These are phyloP conservation scores for Chrysopilus asiliformis DNA, from an alignment of 2,888 invertebrate species.

Conservation along the genomic window DNA sequence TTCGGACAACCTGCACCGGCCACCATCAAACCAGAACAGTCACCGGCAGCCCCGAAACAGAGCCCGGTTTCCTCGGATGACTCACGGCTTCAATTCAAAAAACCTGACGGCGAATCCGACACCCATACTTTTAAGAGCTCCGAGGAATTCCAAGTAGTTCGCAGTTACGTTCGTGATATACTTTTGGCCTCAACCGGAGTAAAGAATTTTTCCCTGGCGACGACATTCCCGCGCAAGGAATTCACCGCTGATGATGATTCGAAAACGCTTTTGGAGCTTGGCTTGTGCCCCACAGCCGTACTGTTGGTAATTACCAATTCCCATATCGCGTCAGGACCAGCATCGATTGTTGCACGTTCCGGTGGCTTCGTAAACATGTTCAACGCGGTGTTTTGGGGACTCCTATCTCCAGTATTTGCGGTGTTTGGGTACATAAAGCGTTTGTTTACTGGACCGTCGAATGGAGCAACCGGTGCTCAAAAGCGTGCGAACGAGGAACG, in stretches of 20 bases:
- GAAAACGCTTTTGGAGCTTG: slow-evolving; percentile 69
- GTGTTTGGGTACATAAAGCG: slow-evolving; percentile 25
- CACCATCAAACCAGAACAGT: slow-evolving; percentile 10
- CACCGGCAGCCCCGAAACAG: slow-evolving; percentile 12
- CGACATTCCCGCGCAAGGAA: slow-evolving; percentile 78
- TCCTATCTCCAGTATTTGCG: slow-evolving; percentile 28
- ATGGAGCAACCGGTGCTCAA: slow-evolving; percentile 17
- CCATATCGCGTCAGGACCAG: slow-evolving; percentile 4
- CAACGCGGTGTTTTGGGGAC: slow-evolving; percentile 27
- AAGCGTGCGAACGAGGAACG: slow-evolving; percentile 23
- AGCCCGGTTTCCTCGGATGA: slow-evolving; percentile 17
- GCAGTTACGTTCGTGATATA: slow-evolving; percentile 29
- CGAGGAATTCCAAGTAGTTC: slow-evolving; percentile 46
- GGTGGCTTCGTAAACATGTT: slow-evolving; percentile 20
- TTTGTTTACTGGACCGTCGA: slow-evolving; percentile 17
- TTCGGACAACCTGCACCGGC: slow-evolving; percentile 24
- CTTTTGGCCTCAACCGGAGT: slow-evolving; percentile 27
- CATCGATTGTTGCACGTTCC: slow-evolving; percentile 10
- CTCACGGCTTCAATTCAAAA: slow-evolving; percentile 69
- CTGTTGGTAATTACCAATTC: slow-evolving; percentile 23
- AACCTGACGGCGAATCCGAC: slow-evolving; percentile 66
- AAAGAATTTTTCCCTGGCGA: slow-evolving; percentile 58
- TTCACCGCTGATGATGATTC: slow-evolving; percentile 77
- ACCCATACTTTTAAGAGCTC: slow-evolving; percentile 58
- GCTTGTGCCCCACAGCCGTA: slow-evolving; percentile 72